These are phyloP conservation scores for Noctua janthe DNA, from an alignment of 2,888 invertebrate species.

Conservation along the genomic window DNA sequence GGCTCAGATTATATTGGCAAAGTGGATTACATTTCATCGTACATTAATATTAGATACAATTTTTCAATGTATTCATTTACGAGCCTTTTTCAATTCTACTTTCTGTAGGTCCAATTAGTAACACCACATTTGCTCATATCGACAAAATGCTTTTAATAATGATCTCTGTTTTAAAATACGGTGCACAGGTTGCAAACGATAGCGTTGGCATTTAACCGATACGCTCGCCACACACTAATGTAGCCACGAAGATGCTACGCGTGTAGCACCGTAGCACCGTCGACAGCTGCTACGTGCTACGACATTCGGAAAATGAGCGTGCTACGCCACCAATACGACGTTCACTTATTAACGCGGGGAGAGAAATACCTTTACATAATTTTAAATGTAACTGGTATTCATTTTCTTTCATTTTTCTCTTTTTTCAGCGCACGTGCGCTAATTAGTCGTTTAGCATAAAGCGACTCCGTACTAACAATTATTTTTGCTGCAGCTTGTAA, in stretches of 20 bases:
- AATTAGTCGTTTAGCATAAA: slow-evolving; percentile 33
- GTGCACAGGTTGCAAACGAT: slow-evolving; percentile 42
- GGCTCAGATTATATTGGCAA: background rate
- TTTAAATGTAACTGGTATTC: slow-evolving; percentile 4
- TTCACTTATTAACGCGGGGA: slow-evolving; percentile 25
- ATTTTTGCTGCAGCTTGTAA: slow-evolving; percentile 35
- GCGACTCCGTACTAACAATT: slow-evolving; percentile 10
- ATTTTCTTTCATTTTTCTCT: background rate
- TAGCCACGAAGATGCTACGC: slow-evolving; percentile 63
- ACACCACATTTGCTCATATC: slow-evolving; percentile 15
- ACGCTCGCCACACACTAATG: slow-evolving; percentile 53
- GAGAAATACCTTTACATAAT: slow-evolving; percentile 3
- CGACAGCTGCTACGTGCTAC: slow-evolving; percentile 67
- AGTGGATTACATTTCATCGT: slow-evolving; percentile 2
- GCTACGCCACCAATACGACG: slow-evolving; percentile 32
- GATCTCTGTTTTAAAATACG: slow-evolving; percentile 44
- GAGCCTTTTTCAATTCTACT: background rate
- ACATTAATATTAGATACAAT: background rate
- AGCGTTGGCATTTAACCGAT: slow-evolving; percentile 53
- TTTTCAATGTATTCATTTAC: background rate
- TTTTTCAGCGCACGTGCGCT: slow-evolving; percentile 8
- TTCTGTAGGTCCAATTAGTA: background rate
- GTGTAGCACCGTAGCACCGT: slow-evolving; percentile 58
- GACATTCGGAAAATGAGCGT: slow-evolving; percentile 54
- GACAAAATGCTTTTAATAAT: slow-evolving; percentile 13